phyloP scores from a whole-genome alignment of 2,888 invertebrate species.

The Dryadula phaetusa region DNA sequence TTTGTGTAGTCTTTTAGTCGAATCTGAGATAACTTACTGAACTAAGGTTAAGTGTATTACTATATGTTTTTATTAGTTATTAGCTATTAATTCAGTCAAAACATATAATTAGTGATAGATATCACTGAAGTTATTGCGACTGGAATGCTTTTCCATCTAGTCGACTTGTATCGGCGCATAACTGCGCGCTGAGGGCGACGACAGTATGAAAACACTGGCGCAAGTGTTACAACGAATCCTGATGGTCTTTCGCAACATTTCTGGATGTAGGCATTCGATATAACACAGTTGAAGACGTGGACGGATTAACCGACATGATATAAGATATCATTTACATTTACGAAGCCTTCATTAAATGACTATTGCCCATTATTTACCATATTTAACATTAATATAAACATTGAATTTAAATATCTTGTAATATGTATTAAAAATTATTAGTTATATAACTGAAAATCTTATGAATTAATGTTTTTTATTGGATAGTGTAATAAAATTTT shows the following conservation, averaged over 20 bases:
- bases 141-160: constrained; percentile 60
- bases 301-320: constrained; percentile 71
- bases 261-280: constrained; percentile 51
- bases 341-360: constrained; percentile 33
- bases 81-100: constrained; percentile 81
- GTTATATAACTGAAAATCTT: neutral
- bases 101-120: constrained; percentile 72
- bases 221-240: neutral
- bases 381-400: neutral
- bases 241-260: neutral
- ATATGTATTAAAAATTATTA: neutral
- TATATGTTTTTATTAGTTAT: constrained; percentile 65
- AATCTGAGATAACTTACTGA: constrained; percentile 81
- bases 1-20: constrained; percentile 81
- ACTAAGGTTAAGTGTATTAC: constrained; percentile 69
- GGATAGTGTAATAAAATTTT: neutral
- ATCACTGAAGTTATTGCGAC: constrained; percentile 73
- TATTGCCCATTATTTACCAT: constrained; percentile 32
- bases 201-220: constrained; percentile 70
- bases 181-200: constrained; percentile 45
- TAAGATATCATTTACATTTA: constrained; percentile 37
- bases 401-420: neutral
- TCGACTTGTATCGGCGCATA: constrained; percentile 54
- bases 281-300: constrained; percentile 77
- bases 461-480: neutral